phyloP scores from a whole-genome alignment of 2,113 vertebrate genomes.

The Eurypyga helias region DNA sequence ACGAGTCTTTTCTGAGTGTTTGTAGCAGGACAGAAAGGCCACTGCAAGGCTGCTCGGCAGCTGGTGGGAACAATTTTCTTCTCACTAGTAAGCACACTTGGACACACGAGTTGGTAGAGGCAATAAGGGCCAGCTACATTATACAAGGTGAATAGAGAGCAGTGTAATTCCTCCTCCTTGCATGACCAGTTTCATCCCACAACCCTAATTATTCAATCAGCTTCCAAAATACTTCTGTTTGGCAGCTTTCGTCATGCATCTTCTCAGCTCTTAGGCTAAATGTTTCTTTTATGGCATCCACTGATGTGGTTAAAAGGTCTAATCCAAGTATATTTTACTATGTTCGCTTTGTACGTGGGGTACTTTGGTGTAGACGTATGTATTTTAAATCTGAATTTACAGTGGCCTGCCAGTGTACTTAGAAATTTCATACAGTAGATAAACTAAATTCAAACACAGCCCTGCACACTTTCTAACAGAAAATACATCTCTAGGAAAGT shows the following conservation, averaged over 20 bases:
- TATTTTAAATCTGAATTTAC: not conserved
- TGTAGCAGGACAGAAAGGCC: not conserved
- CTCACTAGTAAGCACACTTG: not conserved
- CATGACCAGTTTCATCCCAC: slow-evolving; percentile 11
- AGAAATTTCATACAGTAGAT: not conserved
- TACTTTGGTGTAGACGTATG: not conserved
- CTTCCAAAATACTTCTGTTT: slow-evolving; percentile 3
- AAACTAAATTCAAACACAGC: not conserved
- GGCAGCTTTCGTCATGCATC: not conserved
- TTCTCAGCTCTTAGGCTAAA: slow-evolving; percentile 2
- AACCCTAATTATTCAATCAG: slow-evolving; percentile 31
- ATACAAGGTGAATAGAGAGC: not conserved
- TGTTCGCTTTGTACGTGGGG: not conserved
- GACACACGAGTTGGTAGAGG: not conserved
- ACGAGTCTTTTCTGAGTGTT: not conserved
- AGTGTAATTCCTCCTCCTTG: slow-evolving; percentile 16
- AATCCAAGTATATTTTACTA: slow-evolving; percentile 16
- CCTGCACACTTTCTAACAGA: not conserved
- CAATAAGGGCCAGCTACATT: not conserved
- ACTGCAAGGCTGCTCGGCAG: not conserved
- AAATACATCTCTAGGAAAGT: not conserved
- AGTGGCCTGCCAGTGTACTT: not conserved
- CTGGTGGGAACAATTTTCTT: not conserved
- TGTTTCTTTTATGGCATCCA: slow-evolving; percentile 18
- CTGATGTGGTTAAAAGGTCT: slow-evolving; percentile 25